Base-by-base conservation (phyloP, 2,888 invertebrate species). In the Boloria selene region DNA sequence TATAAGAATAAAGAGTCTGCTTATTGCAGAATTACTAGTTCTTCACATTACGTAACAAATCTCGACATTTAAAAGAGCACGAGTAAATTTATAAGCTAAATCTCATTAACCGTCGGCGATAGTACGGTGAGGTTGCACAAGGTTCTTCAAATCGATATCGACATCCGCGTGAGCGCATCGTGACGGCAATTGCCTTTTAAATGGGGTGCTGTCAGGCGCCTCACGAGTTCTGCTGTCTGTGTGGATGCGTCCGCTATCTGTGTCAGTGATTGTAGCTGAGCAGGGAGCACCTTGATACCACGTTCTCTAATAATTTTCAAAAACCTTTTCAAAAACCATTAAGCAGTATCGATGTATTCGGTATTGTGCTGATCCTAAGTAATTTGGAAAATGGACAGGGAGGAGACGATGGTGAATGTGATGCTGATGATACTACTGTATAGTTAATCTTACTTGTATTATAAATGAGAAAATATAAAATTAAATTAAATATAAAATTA, bases 111-210 rank as follows among this genome's bases (percentile, higher is more conserved):
- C 56, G 69, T 58, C 61, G 42, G 49, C 64, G 64, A 59, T 64
- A 68, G 62, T 70, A 56, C 61, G 47, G 54, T 51, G 18, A 53
- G 18, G 54, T 72, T 72, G 63, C 70, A 69, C 67, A 71, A 71
- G 55, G 65, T 74, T 76, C 78, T 76, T 76, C 76, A 77, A 77
- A 73, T 76, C 73, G 74, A 79, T 80, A 84, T 79, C 78, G 77
- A 77, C 74, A 73, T 69, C 73, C 69, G 73, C 67, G 72, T 72
- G 72, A 73, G 80, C 80, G 77, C 81, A 80, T 87, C 89, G 90
- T 88, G 90, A 87, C 84, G 82, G 81, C 81, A 86, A 87, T 88
- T 88, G 87, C 85, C 82, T 87, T 88, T 83, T 84, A 87, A 88
- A 88, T 87, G 79, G 82, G 79, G 73, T 79, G 81, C 81, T 84